Evolutionary conservation across 30 jellyfish, hydroid and myxozoan species (phyloP).

Genomic region (Chrysaora quinquecirrha): DNA sequence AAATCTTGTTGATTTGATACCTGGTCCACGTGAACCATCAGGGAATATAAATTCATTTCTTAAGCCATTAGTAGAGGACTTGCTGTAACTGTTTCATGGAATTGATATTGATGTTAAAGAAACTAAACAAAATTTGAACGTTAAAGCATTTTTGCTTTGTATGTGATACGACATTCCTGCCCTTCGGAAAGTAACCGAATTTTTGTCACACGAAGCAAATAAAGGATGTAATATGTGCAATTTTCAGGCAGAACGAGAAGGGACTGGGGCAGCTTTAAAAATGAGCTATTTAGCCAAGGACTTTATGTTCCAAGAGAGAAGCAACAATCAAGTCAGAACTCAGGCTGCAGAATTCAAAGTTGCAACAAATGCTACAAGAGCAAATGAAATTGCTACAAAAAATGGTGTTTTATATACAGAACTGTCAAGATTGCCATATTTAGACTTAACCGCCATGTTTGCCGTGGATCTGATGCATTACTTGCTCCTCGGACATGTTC

Average conservation of each 20-base stretch:
- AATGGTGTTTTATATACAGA: too few species aligned
- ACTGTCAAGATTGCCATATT: too few species aligned
- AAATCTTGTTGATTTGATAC: conserved; percentile 4
- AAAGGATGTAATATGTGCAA: conserved; percentile 20
- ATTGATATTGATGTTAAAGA: background rate
- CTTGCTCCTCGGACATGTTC: too few species aligned
- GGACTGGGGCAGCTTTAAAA: background rate
- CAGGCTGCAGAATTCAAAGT: background rate
- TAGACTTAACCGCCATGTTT: too few species aligned
- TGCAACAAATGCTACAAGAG: conserved; percentile 11
- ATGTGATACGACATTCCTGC: conserved; percentile 6
- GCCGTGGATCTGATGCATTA: too few species aligned
- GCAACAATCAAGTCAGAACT: background rate
- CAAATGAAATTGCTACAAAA: conserved; percentile 21
- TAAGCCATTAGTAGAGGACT: conserved; percentile 11
- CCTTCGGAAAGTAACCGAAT: conserved; percentile 9
- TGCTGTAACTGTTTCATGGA: background rate
- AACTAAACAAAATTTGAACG: background rate
- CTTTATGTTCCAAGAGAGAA: background rate
- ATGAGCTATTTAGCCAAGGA: conserved; percentile 2
- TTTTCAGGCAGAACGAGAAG: background rate
- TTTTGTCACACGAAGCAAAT: conserved; percentile 10
- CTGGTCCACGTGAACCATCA: conserved; percentile 20
- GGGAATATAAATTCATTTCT: background rate
- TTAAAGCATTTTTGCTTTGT: background rate